Percentiles rank a stretch among this genome's conserved stretches.
Conservation (phyloP, 2,888 invertebrate species). For the Buathra laborator region DNA sequence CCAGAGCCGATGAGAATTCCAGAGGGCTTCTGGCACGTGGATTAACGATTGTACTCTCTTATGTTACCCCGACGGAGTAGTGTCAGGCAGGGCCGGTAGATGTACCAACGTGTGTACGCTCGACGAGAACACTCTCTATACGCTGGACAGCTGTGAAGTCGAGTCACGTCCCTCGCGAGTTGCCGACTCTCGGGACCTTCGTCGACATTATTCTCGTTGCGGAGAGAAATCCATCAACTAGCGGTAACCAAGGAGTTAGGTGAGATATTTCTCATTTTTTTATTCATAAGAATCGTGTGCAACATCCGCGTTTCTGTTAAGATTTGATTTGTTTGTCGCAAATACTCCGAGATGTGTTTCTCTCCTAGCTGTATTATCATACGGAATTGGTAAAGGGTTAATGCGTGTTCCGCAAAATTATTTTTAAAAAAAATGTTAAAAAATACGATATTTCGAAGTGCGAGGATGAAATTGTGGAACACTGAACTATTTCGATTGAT, state of each 20-base stretch:
- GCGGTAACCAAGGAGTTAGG: not conserved
- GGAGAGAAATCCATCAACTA: conserved; percentile 1
- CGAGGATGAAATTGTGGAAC: no score
- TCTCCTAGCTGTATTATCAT: not conserved
- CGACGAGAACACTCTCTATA: conserved; percentile 48
- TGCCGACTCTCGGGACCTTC: conserved; percentile 57
- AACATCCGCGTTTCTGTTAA: not conserved
- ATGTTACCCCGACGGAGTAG: conserved; percentile 42
- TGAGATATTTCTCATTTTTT: not conserved
- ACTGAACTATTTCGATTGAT: conserved; percentile 2
- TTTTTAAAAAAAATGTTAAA: no score
- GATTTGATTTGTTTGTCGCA: not conserved
- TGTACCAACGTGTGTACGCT: conserved; percentile 37
- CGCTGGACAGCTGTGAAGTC: conserved; percentile 52
- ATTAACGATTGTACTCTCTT: conserved; percentile 66
- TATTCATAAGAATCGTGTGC: conserved; percentile 4
- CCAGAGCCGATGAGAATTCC: conserved; percentile 63
- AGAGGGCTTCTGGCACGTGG: conserved; percentile 55
- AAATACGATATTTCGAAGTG: no score
- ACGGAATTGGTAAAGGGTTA: not conserved
- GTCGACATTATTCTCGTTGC: conserved; percentile 37
- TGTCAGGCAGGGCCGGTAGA: conserved; percentile 11
- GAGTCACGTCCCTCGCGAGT: conserved; percentile 65
- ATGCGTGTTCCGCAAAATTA: not conserved
- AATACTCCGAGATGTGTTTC: not conserved